phyloP scores from a whole-genome alignment of 2,113 vertebrate genomes.

The Centrocercus urophasianus region DNA sequence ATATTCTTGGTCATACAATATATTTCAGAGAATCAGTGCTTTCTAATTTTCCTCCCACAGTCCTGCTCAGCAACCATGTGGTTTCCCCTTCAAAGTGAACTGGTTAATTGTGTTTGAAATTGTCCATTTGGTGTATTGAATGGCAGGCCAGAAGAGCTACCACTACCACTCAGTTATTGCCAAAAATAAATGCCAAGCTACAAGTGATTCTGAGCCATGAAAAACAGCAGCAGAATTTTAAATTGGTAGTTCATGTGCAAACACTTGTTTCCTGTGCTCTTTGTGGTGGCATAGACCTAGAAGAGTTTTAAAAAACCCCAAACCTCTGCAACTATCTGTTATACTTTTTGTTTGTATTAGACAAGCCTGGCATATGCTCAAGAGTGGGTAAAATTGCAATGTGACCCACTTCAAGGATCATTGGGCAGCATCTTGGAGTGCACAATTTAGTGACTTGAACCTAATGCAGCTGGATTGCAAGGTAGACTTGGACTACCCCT shows the following conservation, averaged over 20 bases:
- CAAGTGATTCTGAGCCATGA: not conserved
- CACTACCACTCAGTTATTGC: not conserved
- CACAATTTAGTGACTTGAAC: accelerated
- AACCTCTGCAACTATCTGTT: not conserved
- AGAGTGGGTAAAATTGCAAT: not conserved
- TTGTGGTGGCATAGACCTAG: not conserved
- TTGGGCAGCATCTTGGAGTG: not conserved
- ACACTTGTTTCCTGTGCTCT: not conserved
- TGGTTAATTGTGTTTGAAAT: slow-evolving; percentile 21
- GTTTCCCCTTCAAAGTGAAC: not conserved
- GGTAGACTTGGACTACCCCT: too few relatives aligned
- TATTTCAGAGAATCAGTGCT: not conserved
- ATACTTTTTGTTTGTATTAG: not conserved
- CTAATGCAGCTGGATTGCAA: not conserved
- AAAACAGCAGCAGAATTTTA: not conserved
- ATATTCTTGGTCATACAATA: not conserved
- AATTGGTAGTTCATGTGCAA: not conserved
- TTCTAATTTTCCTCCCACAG: slow-evolving; percentile 40
- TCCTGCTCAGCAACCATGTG: slow-evolving; percentile 11
- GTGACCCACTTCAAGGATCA: not conserved
- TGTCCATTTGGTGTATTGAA: not conserved
- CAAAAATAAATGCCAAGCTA: not conserved
- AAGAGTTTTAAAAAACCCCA: not conserved
- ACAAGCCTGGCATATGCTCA: not conserved
- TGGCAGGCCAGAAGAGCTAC: not conserved